Evolutionary conservation across 2,888 invertebrate genomes (phyloP), one percentile per base, ranked within the genome.

Genomic region (Apoderus coryli): DNA sequence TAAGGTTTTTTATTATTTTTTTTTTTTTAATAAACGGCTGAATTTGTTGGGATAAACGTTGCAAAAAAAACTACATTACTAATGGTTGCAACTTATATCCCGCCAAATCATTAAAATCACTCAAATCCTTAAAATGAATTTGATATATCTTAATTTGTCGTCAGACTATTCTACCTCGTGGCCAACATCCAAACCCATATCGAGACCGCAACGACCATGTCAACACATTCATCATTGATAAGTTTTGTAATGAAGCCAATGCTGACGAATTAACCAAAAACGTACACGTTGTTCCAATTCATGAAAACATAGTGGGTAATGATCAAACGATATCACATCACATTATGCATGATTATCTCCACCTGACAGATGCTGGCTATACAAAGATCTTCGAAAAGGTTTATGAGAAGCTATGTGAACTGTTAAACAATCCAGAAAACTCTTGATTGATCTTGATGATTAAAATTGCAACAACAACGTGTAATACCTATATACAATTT

Each of bases 271-370:
- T 46, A n/a, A 55, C 52, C 4, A 43, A 47, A 16, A 54, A 54
- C 33, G 54, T 58, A 5, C 46, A 53, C 35, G 48, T 59, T 2
- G 52, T 60, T 3, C 48, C 45, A 10, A 56, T 60, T 12, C 52
- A 60, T 33, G 54, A 56, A 10, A 48, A 56, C 33, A 53, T 60
- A 5, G 48, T 59, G 1, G 62, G 63, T 42, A 56, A 59, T 12
- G 65, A 65, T 47, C 64, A 70, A 10, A 60, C 60, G 3, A 72
- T 77, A 33, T 67, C 67, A 28, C 70, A 69, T 42, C 62, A 64
- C 34, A 67, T 76, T 43, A 67, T 77, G 69, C 66, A 70, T 47
- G 77, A 78, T 53, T 77, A 73, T 50, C 57, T 76, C 7, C 76
- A 76, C 51, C 55, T 76, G 15, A 73, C 74, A 2, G 64, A 67